Evolutionary conservation across 2,888 invertebrate genomes (phyloP).

Genomic region (Heliothis peltigera): DNA sequence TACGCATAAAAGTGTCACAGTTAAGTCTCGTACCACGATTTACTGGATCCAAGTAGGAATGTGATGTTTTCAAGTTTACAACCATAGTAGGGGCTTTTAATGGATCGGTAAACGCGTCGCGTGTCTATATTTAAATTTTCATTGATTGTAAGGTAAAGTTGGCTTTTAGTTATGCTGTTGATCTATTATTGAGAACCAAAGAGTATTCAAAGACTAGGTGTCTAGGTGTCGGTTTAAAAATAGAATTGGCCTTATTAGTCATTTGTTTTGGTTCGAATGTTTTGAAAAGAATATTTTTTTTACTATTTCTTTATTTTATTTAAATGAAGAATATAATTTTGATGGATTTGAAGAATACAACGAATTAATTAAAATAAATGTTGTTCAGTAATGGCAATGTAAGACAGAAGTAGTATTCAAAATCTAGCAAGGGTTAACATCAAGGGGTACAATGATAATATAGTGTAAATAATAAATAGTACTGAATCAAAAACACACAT

Average conservation of each 20-base stretch:
- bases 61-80: conserved; percentile 69
- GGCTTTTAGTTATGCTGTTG: conserved; percentile 35
- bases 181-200: conserved; percentile 39
- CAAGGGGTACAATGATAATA: no score
- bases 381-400: no score
- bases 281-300: conserved; percentile 3
- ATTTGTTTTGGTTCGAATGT: neutral
- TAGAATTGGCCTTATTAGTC: conserved; percentile 26
- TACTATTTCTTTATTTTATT: neutral
- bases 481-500: conserved; percentile 4
- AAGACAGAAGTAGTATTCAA: no score
- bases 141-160: conserved; percentile 60
- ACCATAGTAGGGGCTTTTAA: conserved; percentile 63
- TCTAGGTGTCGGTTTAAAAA: conserved; percentile 23
- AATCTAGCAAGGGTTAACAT: no score
- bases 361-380: no score
- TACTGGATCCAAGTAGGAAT: conserved; percentile 68
- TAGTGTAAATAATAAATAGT: neutral
- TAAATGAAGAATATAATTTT: no score
- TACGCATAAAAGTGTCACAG: conserved; percentile 77
- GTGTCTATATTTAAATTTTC: conserved; percentile 64
- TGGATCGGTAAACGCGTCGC: conserved; percentile 64
- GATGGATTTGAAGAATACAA: no score
- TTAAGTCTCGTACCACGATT: conserved; percentile 73
- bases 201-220: conserved; percentile 34